These are phyloP conservation scores for Drosophila neotestacea DNA, from an alignment of 2,888 invertebrate genomes.

Conservation along the genomic window DNA sequence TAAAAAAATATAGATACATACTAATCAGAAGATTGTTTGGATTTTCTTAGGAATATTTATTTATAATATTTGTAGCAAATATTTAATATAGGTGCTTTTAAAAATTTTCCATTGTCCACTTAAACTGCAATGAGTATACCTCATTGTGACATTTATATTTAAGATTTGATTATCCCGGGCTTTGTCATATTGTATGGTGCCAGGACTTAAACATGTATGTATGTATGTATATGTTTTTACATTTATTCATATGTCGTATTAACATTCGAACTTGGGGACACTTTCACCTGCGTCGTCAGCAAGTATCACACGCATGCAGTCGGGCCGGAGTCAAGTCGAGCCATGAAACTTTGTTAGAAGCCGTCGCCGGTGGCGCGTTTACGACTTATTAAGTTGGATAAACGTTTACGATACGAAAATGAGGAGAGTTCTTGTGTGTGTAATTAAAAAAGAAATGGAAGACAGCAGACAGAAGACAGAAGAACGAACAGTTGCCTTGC, in stretches of 20 bases:
- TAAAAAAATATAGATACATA: neutral
- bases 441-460: conserved; percentile 72
- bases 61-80: neutral
- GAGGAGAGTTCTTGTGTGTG: conserved; percentile 80
- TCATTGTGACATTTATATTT: conserved; percentile 31
- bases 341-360: conserved; percentile 73
- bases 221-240: conserved; percentile 8
- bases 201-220: conserved; percentile 26
- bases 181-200: conserved; percentile 38
- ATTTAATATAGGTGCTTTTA: neutral
- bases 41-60: too few relatives aligned
- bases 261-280: conserved; percentile 23
- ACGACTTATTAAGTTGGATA: conserved; percentile 83
- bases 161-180: conserved; percentile 42
- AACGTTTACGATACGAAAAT: conserved; percentile 82
- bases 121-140: conserved; percentile 9
- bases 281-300: conserved; percentile 69
- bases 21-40: too few relatives aligned
- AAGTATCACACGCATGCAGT: conserved; percentile 49
- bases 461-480: conserved; percentile 4
- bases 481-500: conserved; percentile 29
- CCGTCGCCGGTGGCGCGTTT: conserved; percentile 56
- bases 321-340: conserved; percentile 6
- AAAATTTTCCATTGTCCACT: conserved; percentile 18
- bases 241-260: conserved; percentile 16